Percentiles rank a stretch among this genome's conserved stretches.
Conservation (phyloP, 1,140 invertebrate genomes). For the Drosophila carrolli region DNA sequence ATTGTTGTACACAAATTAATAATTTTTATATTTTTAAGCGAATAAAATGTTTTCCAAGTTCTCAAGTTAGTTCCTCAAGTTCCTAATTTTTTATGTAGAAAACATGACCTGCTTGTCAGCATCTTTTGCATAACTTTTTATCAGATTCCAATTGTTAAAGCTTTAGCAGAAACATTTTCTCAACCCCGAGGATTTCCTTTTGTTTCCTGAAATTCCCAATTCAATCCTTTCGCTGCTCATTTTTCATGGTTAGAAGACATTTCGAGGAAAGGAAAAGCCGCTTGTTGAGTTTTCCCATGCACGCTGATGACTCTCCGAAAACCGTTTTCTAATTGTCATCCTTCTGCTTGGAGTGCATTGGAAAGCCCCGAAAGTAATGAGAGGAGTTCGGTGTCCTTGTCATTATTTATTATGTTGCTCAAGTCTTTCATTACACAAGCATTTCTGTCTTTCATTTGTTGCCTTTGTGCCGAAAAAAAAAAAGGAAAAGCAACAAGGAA, state of each 20-base stretch:
- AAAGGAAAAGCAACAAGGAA: conserved; percentile 11
- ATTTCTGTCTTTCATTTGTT: conserved; percentile 77
- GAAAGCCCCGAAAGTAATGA: conserved; percentile 40
- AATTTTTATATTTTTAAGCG: no score
- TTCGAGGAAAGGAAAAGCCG: conserved; percentile 15
- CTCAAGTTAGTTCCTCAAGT: no score
- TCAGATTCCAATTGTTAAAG: conserved; percentile 9
- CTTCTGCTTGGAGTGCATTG: conserved; percentile 35
- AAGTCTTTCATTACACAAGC: conserved; percentile 78
- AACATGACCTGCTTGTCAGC: neutral
- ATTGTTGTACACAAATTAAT: no score
- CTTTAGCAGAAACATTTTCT: neutral
- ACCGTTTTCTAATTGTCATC: conserved; percentile 57
- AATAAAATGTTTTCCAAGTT: no score
- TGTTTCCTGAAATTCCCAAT: conserved; percentile 7
- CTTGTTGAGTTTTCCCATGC: conserved; percentile 22
- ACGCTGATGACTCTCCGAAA: conserved; percentile 25
- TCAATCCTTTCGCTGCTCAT: conserved; percentile 34
- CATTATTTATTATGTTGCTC: conserved; percentile 83
- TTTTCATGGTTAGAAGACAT: conserved; percentile 36
- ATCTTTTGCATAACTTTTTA: conserved; percentile 13
- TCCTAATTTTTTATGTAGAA: no score
- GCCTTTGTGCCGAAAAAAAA: conserved; percentile 41
- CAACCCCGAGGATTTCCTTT: conserved; percentile 4
- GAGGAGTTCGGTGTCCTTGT: conserved; percentile 50